These are phyloP conservation scores for Amphilophus citrinellus DNA, from an alignment of 2,113 vertebrate genomes.

Conservation along the genomic window DNA sequence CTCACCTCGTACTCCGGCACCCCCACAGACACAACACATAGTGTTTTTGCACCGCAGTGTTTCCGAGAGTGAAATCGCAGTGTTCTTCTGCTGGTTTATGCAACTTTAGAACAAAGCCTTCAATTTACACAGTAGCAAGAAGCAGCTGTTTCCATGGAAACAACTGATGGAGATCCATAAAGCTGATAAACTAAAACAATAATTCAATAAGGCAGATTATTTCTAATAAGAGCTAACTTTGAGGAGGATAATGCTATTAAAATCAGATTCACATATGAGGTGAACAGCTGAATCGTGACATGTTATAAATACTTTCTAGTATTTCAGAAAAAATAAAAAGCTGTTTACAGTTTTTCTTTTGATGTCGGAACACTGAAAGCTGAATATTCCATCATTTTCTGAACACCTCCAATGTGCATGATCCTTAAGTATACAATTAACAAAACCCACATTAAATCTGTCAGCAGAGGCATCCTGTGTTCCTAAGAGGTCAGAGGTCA, in stretches of 20 bases:
- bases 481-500: conserved; percentile 59
- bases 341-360: not conserved
- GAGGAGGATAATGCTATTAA: too few relatives aligned
- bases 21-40: not conserved
- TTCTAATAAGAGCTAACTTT: not conserved
- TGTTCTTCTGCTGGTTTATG: not conserved
- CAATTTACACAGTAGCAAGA: not conserved
- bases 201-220: not conserved
- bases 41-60: not conserved
- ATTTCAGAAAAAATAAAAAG: not conserved
- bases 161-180: not conserved
- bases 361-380: not conserved
- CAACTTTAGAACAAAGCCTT: not conserved
- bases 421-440: conserved; percentile 3
- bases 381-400: not conserved
- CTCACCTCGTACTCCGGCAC: conserved; percentile 13
- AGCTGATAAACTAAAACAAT: not conserved
- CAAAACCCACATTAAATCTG: conserved; percentile 21
- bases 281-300: not conserved
- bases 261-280: too few relatives aligned
- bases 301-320: too few relatives aligned
- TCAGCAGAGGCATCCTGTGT: conserved; percentile 35
- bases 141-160: conserved; percentile 38
- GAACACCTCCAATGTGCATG: not conserved
- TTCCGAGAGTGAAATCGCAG: not conserved